Base-by-base conservation (phyloP, 2,888 invertebrate genomes). In the Drosophila prolongata region DNA sequence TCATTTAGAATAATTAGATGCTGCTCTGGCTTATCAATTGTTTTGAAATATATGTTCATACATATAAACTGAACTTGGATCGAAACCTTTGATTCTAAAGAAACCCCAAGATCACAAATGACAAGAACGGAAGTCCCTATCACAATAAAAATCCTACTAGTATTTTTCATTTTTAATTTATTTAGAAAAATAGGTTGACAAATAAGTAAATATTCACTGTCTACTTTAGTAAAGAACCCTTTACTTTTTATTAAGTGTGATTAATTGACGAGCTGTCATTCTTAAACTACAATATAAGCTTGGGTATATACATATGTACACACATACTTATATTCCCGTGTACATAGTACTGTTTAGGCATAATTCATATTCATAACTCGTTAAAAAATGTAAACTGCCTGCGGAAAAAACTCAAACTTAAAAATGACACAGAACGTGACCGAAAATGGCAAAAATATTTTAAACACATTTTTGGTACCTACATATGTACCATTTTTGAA, bases 1-100 rank as follows among this genome's bases (percentile, higher is more conserved):
- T 53, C 27, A 49, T 61, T 64, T 47, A 56, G 71, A 75, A 78
- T 47, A 77, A 85, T 54, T 56, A 10, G 35, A 19, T 35, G 42
- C 49, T 56, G 68, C 62, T 71, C 67, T 49, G 13, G 68, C 79
- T 85, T 82, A 82, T 83, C 83, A 77, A 38, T 53, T 73, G 37
- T 46, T 67, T 66, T 72, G 56, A 69, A 56, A 61, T 13, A 30
- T 14, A n/a, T n/a, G n/a, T n/a, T n/a, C n/a, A n/a, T n/a, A n/a
- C n/a, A n/a, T n/a, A 34, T 16, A 14, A 47, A 11, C 10, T 14
- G 14, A 47, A 16, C 30, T 47, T 2, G 14, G 47, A 14, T 34
- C 30, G n/a, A 24, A 44, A 44, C 43, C 24, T 19, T 19, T 6
- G 13, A 43, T 19, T 43, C 11, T 13, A 43, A 11, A 6, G 19